Evolutionary conservation across 2,888 invertebrate species (phyloP).

Genomic region (Orgyia antiqua): DNA sequence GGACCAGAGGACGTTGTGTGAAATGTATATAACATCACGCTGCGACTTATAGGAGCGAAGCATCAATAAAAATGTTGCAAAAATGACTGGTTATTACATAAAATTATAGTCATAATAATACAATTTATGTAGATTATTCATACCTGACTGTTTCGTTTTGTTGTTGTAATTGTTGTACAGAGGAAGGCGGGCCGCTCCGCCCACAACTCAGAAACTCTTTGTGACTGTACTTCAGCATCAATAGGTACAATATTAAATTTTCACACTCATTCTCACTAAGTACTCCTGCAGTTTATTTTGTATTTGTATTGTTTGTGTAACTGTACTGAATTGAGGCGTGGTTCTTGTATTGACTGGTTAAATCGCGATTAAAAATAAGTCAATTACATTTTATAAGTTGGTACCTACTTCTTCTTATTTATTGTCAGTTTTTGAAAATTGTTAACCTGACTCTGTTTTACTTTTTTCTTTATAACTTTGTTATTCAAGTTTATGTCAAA

Average conservation of each 20-base stretch:
- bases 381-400: neutral
- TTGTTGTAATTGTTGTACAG: constrained; percentile 53
- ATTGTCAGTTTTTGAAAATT: too few species aligned
- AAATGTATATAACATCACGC: too few species aligned
- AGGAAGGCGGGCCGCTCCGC: constrained; percentile 64
- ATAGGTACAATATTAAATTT: constrained; percentile 42
- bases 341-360: constrained; percentile 2
- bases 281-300: constrained; percentile 53
- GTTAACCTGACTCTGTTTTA: too few species aligned
- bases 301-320: constrained; percentile 66
- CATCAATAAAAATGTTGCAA: too few species aligned
- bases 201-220: constrained; percentile 51
- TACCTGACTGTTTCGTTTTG: constrained; percentile 40
- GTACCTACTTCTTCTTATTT: too few species aligned
- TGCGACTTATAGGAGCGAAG: too few species aligned
- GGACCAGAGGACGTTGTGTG: too few species aligned
- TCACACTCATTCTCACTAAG: constrained; percentile 38
- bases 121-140: constrained; percentile 38
- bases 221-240: constrained; percentile 43
- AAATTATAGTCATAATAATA: constrained; percentile 1
- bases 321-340: constrained; percentile 39
- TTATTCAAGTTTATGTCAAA: too few species aligned
- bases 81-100: too few species aligned
- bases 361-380: neutral
- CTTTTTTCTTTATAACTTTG: too few species aligned